Percentiles rank a stretch among this genome's conserved stretches.
These are phyloP conservation scores for Bos javanicus DNA, from an alignment of 2,113 vertebrate species.

Conservation along the genomic window DNA sequence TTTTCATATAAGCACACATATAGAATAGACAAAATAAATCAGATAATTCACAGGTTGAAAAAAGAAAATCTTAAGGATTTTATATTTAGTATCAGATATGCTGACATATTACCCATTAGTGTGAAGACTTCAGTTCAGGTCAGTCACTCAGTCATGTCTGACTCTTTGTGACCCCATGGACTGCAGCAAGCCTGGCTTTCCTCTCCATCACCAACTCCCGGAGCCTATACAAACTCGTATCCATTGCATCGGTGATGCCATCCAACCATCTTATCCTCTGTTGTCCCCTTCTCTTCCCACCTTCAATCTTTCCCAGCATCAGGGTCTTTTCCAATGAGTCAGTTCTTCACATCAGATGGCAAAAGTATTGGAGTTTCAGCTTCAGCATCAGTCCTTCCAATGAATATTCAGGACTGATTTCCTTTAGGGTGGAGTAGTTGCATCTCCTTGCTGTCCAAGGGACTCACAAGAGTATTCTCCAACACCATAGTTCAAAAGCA, in stretches of 20 bases:
- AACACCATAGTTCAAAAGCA: background rate
- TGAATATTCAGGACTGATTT: background rate
- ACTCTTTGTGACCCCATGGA: background rate
- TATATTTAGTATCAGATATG: background rate
- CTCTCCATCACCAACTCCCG: background rate
- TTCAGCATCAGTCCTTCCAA: background rate
- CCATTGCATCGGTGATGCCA: background rate
- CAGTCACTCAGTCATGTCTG: background rate
- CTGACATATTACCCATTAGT: background rate
- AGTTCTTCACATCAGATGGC: background rate
- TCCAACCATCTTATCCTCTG: background rate
- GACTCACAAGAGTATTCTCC: background rate
- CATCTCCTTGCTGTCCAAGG: background rate
- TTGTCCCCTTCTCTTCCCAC: fast-evolving
- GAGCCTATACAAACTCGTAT: background rate
- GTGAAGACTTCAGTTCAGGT: background rate
- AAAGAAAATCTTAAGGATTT: background rate
- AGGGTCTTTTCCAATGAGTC: background rate
- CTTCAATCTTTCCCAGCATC: background rate
- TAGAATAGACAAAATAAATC: background rate
- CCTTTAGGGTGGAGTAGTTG: background rate
- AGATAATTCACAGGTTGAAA: background rate
- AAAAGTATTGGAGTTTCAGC: background rate
- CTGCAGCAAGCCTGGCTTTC: background rate
- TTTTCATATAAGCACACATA: background rate